Evolutionary conservation across 2,888 invertebrate genomes (phyloP), one percentile per base, ranked within the genome.

Genomic region (Heteropelma amictum): DNA sequence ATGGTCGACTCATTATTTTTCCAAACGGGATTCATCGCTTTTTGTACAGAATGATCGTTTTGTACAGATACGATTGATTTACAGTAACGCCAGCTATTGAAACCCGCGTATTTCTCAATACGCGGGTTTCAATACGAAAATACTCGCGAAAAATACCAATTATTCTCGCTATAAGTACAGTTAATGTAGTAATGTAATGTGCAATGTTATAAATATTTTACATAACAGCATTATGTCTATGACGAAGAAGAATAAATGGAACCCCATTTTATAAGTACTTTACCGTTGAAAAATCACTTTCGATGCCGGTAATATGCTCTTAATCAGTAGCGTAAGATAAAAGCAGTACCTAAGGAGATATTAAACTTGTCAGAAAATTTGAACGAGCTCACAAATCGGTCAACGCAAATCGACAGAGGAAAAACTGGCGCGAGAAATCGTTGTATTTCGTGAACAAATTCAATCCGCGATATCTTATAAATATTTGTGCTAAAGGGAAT

Each of bases 121-220:
- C n/a, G n/a, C n/a, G n/a, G n/a, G n/a, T n/a, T n/a, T n/a, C n/a
- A 7, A 33, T 51, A 51, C 33, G 10, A 42, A 35, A 42, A 61
- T 60, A 72, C 60, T 45, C 38, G 42, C 64, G 33, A 64, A 49
- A 23, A 63, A 76, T 51, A 76, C 72, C 42, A 45, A 72, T 71
- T 12, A 42, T 38, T 61, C 51, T 67, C 28, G 42, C 77, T 76
- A 72, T 70, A 76, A 76, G 77, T 76, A 77, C 72, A 58, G 23
- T 58, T 67, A 73, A 68, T 68, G 58, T 77, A 75, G 67, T 64
- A 68, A 58, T 71, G 71, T n/a, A n/a, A n/a, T n/a, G n/a, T n/a
- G n/a, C n/a, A n/a, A n/a, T n/a, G n/a, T n/a, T n/a, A n/a, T n/a
- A n/a, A n/a, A n/a, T n/a, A n/a, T n/a, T 71, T 67, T 75, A 77